Percentiles rank a stretch among this genome's conserved stretches.
These are phyloP conservation scores for Physocephala rufipes DNA, from an alignment of 2,888 invertebrate species.

Conservation along the genomic window DNA sequence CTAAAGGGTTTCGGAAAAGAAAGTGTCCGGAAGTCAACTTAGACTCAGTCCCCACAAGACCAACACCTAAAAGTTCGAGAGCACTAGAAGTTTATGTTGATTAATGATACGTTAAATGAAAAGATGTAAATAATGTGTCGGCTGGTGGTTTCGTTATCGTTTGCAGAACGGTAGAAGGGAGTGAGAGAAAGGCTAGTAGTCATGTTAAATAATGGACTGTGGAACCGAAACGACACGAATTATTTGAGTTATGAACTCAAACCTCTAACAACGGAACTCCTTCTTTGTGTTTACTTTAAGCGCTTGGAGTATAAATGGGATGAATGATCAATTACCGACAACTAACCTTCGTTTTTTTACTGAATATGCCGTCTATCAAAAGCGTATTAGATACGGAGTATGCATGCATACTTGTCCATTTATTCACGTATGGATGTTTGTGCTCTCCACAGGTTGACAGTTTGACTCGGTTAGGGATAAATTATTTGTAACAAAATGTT, in stretches of 20 bases:
- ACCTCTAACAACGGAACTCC: background rate
- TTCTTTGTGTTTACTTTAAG: background rate
- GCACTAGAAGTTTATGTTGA: constrained; percentile 28
- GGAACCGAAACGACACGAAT: background rate
- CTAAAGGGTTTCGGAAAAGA: too few relatives aligned
- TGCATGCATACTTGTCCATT: background rate
- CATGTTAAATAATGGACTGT: background rate
- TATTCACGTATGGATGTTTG: too few relatives aligned
- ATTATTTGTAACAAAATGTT: too few relatives aligned
- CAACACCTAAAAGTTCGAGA: constrained; percentile 12
- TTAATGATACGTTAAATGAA: constrained; percentile 30
- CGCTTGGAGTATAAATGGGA: background rate
- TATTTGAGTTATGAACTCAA: background rate
- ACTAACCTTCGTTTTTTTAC: background rate
- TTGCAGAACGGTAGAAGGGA: background rate
- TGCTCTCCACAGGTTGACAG: too few relatives aligned
- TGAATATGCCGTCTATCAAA: constrained; percentile 7
- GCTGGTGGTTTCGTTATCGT: background rate
- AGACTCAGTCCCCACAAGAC: background rate
- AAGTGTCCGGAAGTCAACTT: background rate
- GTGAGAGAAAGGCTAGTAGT: background rate
- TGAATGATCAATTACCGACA: constrained; percentile 1
- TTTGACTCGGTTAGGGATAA: too few relatives aligned
- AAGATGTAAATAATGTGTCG: constrained; percentile 19
- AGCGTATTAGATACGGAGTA: constrained; percentile 19